Conservation (phyloP, 2,888 invertebrate genomes). For the Electrophaes corylata region DNA sequence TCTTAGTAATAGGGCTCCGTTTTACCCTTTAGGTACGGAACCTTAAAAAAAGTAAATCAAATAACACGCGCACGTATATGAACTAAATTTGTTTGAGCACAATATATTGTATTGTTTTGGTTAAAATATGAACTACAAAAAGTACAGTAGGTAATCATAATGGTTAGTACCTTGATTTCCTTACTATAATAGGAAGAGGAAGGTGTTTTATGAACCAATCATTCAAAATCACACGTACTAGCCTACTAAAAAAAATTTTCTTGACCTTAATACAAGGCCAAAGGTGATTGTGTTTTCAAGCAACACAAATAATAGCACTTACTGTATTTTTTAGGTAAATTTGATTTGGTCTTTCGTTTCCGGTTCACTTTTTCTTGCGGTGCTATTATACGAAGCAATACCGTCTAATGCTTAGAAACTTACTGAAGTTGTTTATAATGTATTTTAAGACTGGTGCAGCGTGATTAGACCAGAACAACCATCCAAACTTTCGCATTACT, state of each 20-base stretch:
- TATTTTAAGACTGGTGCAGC: too few relatives aligned
- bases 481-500: too few relatives aligned
- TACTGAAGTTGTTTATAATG: too few relatives aligned
- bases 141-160: neutral
- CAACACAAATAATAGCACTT: conserved; percentile 4
- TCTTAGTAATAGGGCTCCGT: too few relatives aligned
- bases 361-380: neutral
- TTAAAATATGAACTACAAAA: neutral
- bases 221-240: conserved; percentile 7
- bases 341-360: neutral
- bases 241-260: conserved; percentile 16
- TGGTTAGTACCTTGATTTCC: conserved; percentile 6
- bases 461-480: too few relatives aligned
- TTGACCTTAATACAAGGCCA: conserved; percentile 32
- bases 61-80: neutral
- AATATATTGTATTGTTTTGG: neutral
- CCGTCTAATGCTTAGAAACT: neutral
- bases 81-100: neutral
- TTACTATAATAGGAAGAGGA: conserved; percentile 37
- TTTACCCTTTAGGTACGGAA: too few relatives aligned
- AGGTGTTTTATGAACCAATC: conserved; percentile 25
- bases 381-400: neutral
- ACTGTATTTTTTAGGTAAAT: conserved; percentile 10
- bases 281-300: conserved; percentile 29
- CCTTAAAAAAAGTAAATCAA: neutral